These are phyloP conservation scores for Artibeus lituratus DNA, from an alignment of 2,797 vertebrate genomes.

Conservation along the genomic window DNA sequence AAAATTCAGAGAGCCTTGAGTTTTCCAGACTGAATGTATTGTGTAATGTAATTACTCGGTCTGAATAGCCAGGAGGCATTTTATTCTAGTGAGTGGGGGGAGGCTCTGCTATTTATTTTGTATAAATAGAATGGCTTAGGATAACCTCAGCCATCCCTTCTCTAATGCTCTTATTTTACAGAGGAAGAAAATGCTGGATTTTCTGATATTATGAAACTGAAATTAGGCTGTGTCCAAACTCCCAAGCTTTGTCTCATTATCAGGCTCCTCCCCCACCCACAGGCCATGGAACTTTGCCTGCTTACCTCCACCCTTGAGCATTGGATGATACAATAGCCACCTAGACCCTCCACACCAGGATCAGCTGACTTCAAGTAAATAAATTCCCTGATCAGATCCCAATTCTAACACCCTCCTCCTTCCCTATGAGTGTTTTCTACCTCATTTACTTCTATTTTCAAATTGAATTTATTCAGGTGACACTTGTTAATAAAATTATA, in stretches of 20 bases:
- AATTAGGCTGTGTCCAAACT: not conserved
- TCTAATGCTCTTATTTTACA: slow-evolving; percentile 10
- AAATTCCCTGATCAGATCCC: not conserved
- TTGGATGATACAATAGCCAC: not conserved
- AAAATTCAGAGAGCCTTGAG: not conserved
- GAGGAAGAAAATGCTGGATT: not conserved
- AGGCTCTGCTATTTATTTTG: slow-evolving; percentile 21
- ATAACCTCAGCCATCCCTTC: not conserved
- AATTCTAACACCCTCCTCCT: not conserved
- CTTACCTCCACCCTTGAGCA: not conserved
- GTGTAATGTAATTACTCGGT: slow-evolving; percentile 19
- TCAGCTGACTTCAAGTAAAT: not conserved
- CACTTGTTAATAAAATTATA: not conserved
- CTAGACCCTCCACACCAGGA: not conserved
- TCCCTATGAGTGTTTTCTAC: not conserved
- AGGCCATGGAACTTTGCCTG: no score
- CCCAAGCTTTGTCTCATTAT: not conserved
- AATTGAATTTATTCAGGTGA: not conserved
- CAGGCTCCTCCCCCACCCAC: not conserved
- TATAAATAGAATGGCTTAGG: slow-evolving; percentile 14
- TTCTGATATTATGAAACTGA: not conserved
- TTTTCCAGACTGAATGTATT: slow-evolving; percentile 23
- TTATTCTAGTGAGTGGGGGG: not conserved
- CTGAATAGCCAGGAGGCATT: slow-evolving; percentile 10
- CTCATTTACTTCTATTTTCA: not conserved